These are phyloP conservation scores for Ephialtes manifestator DNA, from an alignment of 2,888 invertebrate species.

Conservation along the genomic window DNA sequence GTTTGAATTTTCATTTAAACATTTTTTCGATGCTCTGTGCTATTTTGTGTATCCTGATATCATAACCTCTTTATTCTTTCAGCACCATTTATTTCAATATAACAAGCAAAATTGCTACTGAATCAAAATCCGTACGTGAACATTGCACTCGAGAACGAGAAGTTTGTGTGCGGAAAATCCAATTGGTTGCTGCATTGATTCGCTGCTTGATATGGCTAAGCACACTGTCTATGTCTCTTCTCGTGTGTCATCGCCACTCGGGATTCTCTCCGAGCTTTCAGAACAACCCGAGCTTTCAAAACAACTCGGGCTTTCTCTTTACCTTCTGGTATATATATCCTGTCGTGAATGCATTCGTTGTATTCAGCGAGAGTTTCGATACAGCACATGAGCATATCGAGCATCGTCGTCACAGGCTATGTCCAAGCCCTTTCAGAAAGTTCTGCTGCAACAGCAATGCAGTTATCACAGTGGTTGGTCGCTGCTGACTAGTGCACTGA, in stretches of 20 bases:
- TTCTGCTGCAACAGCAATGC: not conserved
- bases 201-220: too few species aligned
- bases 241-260: constrained; percentile 17
- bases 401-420: constrained; percentile 23
- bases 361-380: constrained; percentile 8
- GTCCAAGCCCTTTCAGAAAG: constrained; percentile 18
- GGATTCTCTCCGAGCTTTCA: not conserved
- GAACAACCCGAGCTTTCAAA: not conserved
- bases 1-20: too few species aligned
- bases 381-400: constrained; percentile 10
- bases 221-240: not conserved
- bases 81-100: too few species aligned
- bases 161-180: too few species aligned
- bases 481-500: constrained; percentile 48
- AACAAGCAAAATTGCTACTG: too few species aligned
- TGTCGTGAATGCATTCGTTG: constrained; percentile 54
- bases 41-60: too few species aligned
- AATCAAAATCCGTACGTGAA: too few species aligned
- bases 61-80: too few species aligned
- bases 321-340: not conserved
- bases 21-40: too few species aligned
- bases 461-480: constrained; percentile 29
- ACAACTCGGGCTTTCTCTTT: constrained; percentile 9
- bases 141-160: too few species aligned
- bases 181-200: too few species aligned